phyloP scores from a whole-genome alignment of 2,888 invertebrate species.

The Glyphotaelius pellucidus region DNA sequence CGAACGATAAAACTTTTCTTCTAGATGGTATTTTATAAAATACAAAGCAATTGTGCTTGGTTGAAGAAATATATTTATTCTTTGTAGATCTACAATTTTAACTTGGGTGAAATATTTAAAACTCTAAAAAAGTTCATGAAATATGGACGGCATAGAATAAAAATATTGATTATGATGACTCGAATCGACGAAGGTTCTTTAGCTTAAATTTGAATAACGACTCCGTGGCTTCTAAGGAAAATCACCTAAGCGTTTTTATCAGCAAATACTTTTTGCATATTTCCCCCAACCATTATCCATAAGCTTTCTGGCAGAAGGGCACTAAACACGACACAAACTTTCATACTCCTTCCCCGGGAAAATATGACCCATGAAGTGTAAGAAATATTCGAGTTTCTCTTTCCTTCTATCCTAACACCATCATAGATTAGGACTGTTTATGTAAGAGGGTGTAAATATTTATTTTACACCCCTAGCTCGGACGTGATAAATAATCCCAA shows the following conservation, averaged over 20 bases:
- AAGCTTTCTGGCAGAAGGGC: slow-evolving; percentile 18
- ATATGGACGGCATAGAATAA: background rate
- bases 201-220: background rate
- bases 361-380: slow-evolving; percentile 57
- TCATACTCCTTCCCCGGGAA: slow-evolving; percentile 46
- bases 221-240: background rate
- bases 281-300: slow-evolving; percentile 23
- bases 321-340: slow-evolving; percentile 54
- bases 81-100: too few relatives aligned
- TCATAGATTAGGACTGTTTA: slow-evolving; percentile 64
- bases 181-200: background rate
- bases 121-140: background rate
- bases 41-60: too few relatives aligned
- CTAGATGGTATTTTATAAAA: background rate
- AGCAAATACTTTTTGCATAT: background rate
- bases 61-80: too few relatives aligned
- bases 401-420: slow-evolving; percentile 62
- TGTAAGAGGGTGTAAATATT: slow-evolving; percentile 64
- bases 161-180: background rate
- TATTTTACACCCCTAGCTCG: slow-evolving; percentile 58
- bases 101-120: background rate
- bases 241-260: background rate
- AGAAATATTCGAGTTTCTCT: slow-evolving; percentile 58
- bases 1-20: background rate
- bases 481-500: slow-evolving; percentile 59